Percentiles rank a stretch among this genome's conserved stretches.
Evolutionary conservation across 2,888 invertebrate species (phyloP).

Genomic region (Tachina grossa): DNA sequence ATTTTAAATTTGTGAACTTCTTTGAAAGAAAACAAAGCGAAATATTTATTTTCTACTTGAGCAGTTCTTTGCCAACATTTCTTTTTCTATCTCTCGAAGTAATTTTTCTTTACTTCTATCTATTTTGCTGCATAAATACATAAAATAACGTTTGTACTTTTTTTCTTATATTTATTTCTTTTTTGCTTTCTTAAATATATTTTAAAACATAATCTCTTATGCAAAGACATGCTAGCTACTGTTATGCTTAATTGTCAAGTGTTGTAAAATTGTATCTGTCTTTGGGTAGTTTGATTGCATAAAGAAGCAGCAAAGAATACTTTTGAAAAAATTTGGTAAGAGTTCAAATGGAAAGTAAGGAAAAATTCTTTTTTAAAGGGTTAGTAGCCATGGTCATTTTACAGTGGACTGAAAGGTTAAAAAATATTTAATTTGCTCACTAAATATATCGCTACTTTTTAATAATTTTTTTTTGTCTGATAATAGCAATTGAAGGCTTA

Average conservation of each 20-base stretch:
- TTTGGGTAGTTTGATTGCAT: slow-evolving; percentile 28
- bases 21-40: neutral
- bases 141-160: neutral
- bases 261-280: slow-evolving; percentile 9
- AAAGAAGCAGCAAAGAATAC: neutral
- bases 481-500: no score
- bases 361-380: slow-evolving; percentile 36
- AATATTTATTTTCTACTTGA: neutral
- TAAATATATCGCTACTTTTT: no score
- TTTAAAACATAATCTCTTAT: slow-evolving; percentile 59
- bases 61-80: neutral
- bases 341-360: slow-evolving; percentile 47
- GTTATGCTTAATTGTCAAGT: slow-evolving; percentile 47
- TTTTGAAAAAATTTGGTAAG: slow-evolving; percentile 2
- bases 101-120: neutral
- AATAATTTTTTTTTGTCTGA: no score
- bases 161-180: neutral
- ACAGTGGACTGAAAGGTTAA: slow-evolving; percentile 12
- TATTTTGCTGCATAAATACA: slow-evolving; percentile 4
- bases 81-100: neutral
- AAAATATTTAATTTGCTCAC: no score
- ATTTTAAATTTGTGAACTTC: neutral
- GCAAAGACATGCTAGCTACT: slow-evolving; percentile 66
- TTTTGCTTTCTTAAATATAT: slow-evolving; percentile 20
- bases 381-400: neutral